phyloP scores from a whole-genome alignment of 2,888 invertebrate genomes.

The Lathronympha strigana region DNA sequence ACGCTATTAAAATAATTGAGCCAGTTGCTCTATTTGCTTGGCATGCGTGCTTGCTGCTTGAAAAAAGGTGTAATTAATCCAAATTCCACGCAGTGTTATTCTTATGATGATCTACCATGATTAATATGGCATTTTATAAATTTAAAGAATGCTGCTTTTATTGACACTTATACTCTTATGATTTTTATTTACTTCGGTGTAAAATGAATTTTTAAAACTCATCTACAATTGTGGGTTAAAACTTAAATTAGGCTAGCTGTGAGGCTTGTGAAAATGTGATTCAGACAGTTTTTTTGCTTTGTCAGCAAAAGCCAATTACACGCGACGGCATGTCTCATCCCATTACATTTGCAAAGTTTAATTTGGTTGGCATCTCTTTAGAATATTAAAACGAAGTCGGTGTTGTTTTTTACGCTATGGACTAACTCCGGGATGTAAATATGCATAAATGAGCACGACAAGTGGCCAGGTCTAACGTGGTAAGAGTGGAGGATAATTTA shows the following conservation, averaged over 20 bases:
- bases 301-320: constrained; percentile 18
- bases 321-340: constrained; percentile 27
- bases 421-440: background rate
- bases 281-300: constrained; percentile 6
- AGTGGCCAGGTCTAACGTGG: no score
- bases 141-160: constrained; percentile 8
- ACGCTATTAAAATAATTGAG: constrained; percentile 40
- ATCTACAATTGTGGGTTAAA: background rate
- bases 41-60: constrained; percentile 39
- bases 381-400: constrained; percentile 15
- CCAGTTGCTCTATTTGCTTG: constrained; percentile 51
- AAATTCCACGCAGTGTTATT: constrained; percentile 25
- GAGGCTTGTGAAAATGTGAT: background rate
- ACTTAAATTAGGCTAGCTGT: background rate
- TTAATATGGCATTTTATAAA: constrained; percentile 12
- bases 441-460: background rate
- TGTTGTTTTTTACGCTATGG: background rate
- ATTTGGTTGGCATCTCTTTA: constrained; percentile 22
- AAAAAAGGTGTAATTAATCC: constrained; percentile 29
- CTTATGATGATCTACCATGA: constrained; percentile 14
- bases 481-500: no score
- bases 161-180: background rate
- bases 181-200: background rate
- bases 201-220: background rate
- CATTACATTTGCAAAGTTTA: constrained; percentile 27